These are phyloP conservation scores for Vipera ursinii DNA, from an alignment of 2,797 vertebrate species.

Conservation along the genomic window DNA sequence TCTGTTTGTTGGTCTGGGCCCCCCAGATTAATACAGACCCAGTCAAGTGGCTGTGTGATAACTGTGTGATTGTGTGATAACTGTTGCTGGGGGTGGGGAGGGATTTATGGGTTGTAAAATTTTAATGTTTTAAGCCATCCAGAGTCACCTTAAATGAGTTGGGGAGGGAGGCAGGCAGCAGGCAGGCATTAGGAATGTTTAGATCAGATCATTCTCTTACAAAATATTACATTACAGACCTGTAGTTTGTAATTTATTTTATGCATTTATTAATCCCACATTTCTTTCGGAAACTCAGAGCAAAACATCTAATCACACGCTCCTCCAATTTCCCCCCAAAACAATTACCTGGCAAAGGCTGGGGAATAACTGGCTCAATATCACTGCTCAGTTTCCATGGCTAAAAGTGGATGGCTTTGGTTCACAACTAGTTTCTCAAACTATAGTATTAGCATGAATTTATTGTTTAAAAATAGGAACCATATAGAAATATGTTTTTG, in stretches of 20 bases:
- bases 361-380: background rate
- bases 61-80: background rate
- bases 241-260: background rate
- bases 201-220: background rate
- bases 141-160: background rate
- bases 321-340: background rate
- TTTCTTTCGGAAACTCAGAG: background rate
- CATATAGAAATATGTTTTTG: background rate
- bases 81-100: background rate
- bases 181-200: background rate
- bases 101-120: background rate
- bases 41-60: background rate
- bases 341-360: background rate
- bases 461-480: background rate
- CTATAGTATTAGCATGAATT: background rate
- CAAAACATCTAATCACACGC: background rate
- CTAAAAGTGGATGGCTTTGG: background rate
- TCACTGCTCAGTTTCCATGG: background rate
- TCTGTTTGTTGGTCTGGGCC: background rate
- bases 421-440: background rate
- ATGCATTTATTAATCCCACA: background rate
- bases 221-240: background rate
- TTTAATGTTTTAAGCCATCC: background rate
- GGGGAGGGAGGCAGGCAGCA: background rate
- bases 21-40: background rate